Conservation (phyloP, 2,113 vertebrate species). For the Halichoeres trimaculatus region DNA sequence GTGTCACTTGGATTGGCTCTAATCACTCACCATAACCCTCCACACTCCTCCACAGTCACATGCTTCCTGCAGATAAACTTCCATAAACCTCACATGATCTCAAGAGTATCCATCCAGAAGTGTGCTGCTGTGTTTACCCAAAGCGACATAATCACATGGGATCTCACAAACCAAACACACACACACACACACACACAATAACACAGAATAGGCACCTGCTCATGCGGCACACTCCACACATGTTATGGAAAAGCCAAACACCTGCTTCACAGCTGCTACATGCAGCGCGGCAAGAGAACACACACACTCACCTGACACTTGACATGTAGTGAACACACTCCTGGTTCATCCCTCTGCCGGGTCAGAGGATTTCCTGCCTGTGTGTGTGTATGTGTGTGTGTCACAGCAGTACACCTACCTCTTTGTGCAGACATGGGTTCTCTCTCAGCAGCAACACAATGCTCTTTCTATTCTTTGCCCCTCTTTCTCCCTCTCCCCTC, state of each 20-base stretch:
- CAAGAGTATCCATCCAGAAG: neutral
- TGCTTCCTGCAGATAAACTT: constrained; percentile 7
- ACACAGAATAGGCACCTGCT: constrained; percentile 17
- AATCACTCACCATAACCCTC: neutral
- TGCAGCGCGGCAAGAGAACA: constrained; percentile 16
- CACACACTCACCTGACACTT: constrained; percentile 55
- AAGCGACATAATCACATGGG: neutral
- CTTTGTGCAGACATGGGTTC: constrained; percentile 80
- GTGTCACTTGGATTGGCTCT: neutral
- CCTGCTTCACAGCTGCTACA: constrained; percentile 42
- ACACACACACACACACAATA: neutral
- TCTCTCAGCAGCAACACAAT: constrained; percentile 74
- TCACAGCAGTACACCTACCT: constrained; percentile 78
- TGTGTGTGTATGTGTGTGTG: constrained; percentile 20
- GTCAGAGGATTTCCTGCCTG: constrained; percentile 34
- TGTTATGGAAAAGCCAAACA: constrained; percentile 49
- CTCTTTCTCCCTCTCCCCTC: constrained; percentile 37
- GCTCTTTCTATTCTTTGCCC: constrained; percentile 73
- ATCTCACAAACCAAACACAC: constrained; percentile 1
- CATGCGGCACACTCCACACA: neutral
- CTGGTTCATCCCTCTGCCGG: constrained; percentile 1
- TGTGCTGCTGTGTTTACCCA: constrained; percentile 10
- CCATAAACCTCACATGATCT: constrained; percentile 20
- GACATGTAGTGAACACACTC: constrained; percentile 2
- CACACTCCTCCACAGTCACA: neutral